These are phyloP conservation scores for Leptobrachium ailaonicum DNA, from an alignment of 2,113 vertebrate species.

Conservation along the genomic window DNA sequence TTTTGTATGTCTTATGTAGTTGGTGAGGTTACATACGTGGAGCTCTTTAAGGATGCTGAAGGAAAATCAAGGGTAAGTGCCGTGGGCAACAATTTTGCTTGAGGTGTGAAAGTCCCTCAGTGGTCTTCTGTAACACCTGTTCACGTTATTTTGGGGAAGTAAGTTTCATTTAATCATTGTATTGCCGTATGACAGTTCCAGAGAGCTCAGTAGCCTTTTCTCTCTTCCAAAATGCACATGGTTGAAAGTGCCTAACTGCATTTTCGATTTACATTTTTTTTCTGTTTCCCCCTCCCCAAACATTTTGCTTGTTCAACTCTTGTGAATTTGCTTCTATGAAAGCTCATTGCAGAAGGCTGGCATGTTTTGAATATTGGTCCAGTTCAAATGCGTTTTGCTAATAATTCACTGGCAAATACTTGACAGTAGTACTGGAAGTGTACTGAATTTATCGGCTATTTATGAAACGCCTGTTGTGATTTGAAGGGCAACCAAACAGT, in stretches of 20 bases:
- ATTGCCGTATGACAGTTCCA: slow-evolving; percentile 73
- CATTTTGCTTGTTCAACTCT: slow-evolving; percentile 62
- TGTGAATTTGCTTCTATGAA: slow-evolving; percentile 61
- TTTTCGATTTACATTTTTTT: slow-evolving; percentile 50
- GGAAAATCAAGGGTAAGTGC: slow-evolving; percentile 99
- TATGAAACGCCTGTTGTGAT: slow-evolving; percentile 64
- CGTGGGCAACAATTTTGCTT: slow-evolving; percentile 90
- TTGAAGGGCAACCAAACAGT: slow-evolving; percentile 58
- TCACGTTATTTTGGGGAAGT: slow-evolving; percentile 82
- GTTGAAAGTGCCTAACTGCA: slow-evolving; percentile 67
- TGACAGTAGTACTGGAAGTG: slow-evolving; percentile 53
- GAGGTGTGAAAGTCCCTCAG: slow-evolving; percentile 96
- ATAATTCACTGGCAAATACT: slow-evolving; percentile 61
- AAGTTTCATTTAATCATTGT: slow-evolving; percentile 84
- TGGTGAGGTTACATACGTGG: slow-evolving; percentile 99
- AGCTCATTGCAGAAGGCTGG: slow-evolving; percentile 59
- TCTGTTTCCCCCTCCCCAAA: slow-evolving; percentile 49
- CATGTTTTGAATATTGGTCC: slow-evolving; percentile 65
- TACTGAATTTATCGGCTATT: slow-evolving; percentile 55
- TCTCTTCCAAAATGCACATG: slow-evolving; percentile 60
- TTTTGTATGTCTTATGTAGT: slow-evolving; percentile 99
- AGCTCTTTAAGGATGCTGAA: slow-evolving; percentile 99
- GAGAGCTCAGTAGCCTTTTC: slow-evolving; percentile 76
- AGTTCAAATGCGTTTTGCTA: slow-evolving; percentile 54
- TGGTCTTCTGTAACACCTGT: slow-evolving; percentile 87